Conservation (phyloP, 2,888 invertebrate genomes). For the Aromia moschata region DNA sequence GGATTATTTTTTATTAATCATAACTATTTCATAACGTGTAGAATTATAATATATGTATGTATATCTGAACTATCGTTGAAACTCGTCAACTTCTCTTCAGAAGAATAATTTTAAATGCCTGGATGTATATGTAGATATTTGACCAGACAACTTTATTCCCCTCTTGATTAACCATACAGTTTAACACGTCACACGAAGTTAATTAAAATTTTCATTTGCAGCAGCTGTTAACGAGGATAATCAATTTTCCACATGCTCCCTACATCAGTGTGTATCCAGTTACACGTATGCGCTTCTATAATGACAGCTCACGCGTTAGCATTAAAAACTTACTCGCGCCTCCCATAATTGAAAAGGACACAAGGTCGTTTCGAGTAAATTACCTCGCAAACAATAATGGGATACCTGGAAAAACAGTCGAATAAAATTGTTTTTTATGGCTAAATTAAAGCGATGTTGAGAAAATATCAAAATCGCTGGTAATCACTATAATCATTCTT, state of each 20-base stretch:
- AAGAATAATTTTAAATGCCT: too few species aligned
- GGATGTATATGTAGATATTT: too few species aligned
- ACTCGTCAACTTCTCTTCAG: too few species aligned
- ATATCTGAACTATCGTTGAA: too few species aligned
- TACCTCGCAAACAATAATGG: constrained; percentile 3
- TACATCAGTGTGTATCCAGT: too few species aligned
- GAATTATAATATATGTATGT: too few species aligned
- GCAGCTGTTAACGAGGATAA: constrained; percentile 1
- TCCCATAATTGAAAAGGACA: background rate
- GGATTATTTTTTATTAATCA: too few species aligned
- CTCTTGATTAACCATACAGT: too few species aligned
- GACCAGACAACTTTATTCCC: too few species aligned
- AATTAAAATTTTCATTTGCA: background rate
- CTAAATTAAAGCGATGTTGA: background rate
- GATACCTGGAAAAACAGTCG: constrained; percentile 11
- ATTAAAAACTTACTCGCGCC: background rate
- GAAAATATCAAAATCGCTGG: background rate
- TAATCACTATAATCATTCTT: background rate
- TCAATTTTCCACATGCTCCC: background rate
- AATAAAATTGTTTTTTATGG: constrained; percentile 8
- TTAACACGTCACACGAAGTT: background rate
- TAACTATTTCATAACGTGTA: too few species aligned
- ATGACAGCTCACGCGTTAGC: background rate
- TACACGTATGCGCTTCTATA: background rate
- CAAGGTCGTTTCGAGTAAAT: constrained; percentile 5